Evolutionary conservation across 1,140 invertebrate species (phyloP), one percentile per base, ranked within the genome.

Genomic region (Bombus haemorrhoidalis): DNA sequence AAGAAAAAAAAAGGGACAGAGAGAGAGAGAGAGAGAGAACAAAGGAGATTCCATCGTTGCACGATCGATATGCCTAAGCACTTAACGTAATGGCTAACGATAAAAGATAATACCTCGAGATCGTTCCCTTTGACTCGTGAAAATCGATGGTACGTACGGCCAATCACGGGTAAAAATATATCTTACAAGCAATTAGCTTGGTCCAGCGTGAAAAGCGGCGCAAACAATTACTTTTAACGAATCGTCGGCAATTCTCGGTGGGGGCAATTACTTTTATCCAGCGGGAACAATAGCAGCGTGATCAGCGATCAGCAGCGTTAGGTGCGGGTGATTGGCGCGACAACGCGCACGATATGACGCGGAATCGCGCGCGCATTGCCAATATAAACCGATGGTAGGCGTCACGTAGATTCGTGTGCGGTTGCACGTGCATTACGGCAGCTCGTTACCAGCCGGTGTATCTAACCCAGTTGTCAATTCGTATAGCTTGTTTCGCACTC

Each of bases 391-490:
- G 25, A 34, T 12, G 53, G 22, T 59, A 59, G 62, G 9, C 34
- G 22, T 34, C 34, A 28, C 68, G 68, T 68, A 68, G 82, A 43
- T 37, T n/a, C 37, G 71, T 34, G 75, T 28, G 57, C 57, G n/a
- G 41, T 64, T 57, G 68, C 59, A 81, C 66, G 39, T 28, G 76
- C 66, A 80, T 84, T 62, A 62, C 83, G 74, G n/a, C 18, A 66
- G 76, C 89, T 93, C 91, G 89, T 93, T 92, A 92, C 86, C 89
- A 53, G 86, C 57, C 72, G 86, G 87, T 92, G 87, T 92, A 91
- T 90, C 88, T 92, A 93, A 93, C 92, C 92, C 88, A 92, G 89
- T 93, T 93, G 91, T 92, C 93, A 90, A 91, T 91, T 85, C 90
- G 69, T 89, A 59, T 71, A 90, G 91, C 92, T 93, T 91, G 90